Evolutionary conservation across 2,888 invertebrate genomes (phyloP), one percentile per base, ranked within the genome.

Genomic region (Emmelina monodactyla): DNA sequence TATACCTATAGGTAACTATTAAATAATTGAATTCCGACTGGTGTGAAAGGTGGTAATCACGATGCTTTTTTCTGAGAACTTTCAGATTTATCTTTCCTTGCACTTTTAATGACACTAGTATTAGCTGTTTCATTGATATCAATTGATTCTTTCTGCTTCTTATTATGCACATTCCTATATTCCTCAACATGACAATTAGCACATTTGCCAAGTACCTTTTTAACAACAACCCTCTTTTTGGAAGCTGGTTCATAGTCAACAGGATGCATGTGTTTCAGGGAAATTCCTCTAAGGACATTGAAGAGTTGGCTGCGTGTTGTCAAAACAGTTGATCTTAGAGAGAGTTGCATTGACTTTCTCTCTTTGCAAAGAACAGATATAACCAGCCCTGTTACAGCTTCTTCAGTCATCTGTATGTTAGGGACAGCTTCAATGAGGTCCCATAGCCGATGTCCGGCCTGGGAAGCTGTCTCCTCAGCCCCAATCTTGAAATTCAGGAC

Each of bases 401-500:
- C 25, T 25, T 25, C 25, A 4, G 25, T 7, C 25, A 25, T 25
- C 11, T 25, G 25, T 3, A 25, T 10, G n/a, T 4, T 25, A 3
- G 25, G 25, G n/a, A 25, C 11, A n/a, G 25, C 25, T 10, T 25
- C 25, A n/a, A 47, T 37, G 2, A 42, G 6, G 9, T 30, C 30
- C 44, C 43, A 46, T 6, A 48, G 25, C n/a, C 47, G 41, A 9
- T 43, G 9, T n/a, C 34, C 45, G 9, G 47, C 7, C 33, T 45
- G 42, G n/a, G 28, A 16, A 1, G 41, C 35, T 1, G 35, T 38
- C 25, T 44, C 41, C 28, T 39, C 42, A 3, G n/a, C 7, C 1
- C 34, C 31, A 5, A 46, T 40, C 40, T 42, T 41, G 28, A 46
- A 47, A n/a, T 37, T 22, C 9, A 46, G 1, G 1, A 47, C 35